A percentile compares a stretch with the other conserved stretches of the same genome.
Conservation (phyloP, 2,888 invertebrate genomes). For the Andrena chrysosceles region DNA sequence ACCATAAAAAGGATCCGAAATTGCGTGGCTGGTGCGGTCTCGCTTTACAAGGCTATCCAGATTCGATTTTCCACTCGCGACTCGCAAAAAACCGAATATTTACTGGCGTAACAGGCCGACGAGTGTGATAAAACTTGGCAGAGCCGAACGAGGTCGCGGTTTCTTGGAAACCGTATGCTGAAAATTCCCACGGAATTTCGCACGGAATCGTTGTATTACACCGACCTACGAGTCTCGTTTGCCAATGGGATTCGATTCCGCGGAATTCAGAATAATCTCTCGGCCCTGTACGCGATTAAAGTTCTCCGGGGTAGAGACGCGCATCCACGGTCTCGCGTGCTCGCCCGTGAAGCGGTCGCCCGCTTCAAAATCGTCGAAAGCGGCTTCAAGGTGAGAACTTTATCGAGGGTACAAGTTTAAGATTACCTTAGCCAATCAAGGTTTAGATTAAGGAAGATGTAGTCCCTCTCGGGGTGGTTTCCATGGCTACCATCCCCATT, state of each 20-base stretch:
- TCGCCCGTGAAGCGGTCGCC: no score
- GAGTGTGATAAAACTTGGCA: conserved; percentile 40
- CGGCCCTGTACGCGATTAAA: neutral
- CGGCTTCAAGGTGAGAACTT: conserved; percentile 55
- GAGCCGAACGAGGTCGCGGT: conserved; percentile 19
- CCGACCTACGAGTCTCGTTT: neutral
- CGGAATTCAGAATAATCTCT: neutral
- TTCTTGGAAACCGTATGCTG: conserved; percentile 11
- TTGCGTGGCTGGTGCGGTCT: neutral
- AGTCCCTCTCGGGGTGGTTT: conserved; percentile 67
- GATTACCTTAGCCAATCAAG: conserved; percentile 72
- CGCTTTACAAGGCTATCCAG: neutral
- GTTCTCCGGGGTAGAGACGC: neutral
- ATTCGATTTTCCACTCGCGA: neutral
- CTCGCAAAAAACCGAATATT: conserved; percentile 5
- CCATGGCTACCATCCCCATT: conserved; percentile 75
- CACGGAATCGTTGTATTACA: neutral
- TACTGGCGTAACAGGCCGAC: conserved; percentile 24
- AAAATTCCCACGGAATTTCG: conserved; percentile 25
- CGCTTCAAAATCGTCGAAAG: neutral
- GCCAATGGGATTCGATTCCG: conserved; percentile 1
- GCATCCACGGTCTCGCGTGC: no score
- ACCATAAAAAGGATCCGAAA: conserved; percentile 1
- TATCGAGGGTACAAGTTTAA: conserved; percentile 58
- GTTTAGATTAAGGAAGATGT: conserved; percentile 73